phyloP scores from a whole-genome alignment of 2,113 vertebrate species.

The Crotalus viridis region DNA sequence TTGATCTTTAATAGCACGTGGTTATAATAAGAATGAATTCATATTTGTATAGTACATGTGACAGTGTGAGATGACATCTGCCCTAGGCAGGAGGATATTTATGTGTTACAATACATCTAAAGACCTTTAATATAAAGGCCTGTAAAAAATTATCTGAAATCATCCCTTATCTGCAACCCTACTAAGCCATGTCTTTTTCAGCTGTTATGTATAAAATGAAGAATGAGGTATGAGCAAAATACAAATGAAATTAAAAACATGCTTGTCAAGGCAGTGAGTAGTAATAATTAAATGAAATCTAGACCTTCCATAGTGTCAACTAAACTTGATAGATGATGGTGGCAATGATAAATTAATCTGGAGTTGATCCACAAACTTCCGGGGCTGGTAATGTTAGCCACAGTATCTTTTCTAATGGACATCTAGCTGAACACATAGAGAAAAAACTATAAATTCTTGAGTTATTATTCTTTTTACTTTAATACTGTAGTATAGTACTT shows the following conservation, averaged over 20 bases:
- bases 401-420: background rate
- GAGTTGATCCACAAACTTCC: background rate
- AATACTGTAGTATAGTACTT: background rate
- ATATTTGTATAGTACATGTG: background rate
- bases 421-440: background rate
- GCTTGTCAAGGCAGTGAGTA: background rate
- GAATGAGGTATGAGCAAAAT: background rate
- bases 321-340: background rate
- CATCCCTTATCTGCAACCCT: background rate
- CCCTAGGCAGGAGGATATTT: background rate
- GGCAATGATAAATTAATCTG: background rate
- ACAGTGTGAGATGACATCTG: background rate
- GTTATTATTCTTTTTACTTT: background rate
- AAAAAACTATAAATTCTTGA: background rate
- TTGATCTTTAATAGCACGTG: background rate
- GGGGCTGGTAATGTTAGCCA: background rate
- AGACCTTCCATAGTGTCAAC: background rate
- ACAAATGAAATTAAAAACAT: background rate
- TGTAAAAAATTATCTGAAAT: background rate
- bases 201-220: background rate
- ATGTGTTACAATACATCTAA: background rate
- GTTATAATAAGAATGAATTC: background rate
- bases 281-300: background rate
- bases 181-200: background rate
- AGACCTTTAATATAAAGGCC: background rate